Conservation (phyloP, 2,113 vertebrate species). For the Aleadryas rufinucha region DNA sequence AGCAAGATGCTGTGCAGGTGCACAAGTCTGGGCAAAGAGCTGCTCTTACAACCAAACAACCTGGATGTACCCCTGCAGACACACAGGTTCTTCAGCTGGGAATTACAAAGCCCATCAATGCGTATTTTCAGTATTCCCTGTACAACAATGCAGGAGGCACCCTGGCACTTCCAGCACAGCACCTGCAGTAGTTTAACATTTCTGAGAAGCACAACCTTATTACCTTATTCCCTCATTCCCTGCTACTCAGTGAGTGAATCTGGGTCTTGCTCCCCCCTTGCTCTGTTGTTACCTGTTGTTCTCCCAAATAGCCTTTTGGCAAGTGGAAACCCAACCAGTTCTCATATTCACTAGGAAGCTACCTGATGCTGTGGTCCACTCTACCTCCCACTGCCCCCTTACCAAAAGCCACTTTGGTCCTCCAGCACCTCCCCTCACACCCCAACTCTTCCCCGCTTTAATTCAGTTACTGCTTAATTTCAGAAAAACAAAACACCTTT, state of each 20-base stretch:
- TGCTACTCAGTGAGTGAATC: rapidly evolving
- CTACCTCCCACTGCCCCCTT: background rate
- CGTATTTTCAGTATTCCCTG: background rate
- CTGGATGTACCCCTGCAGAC: rapidly evolving
- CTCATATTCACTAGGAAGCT: background rate
- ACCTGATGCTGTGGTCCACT: rapidly evolving
- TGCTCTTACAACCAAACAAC: background rate
- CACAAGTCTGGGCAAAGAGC: background rate
- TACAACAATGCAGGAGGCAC: background rate
- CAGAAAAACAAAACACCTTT: background rate
- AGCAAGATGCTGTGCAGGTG: background rate
- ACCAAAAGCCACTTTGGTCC: background rate
- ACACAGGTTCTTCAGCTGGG: background rate
- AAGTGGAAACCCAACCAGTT: background rate
- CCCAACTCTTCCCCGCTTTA: background rate
- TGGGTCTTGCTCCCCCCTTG: background rate
- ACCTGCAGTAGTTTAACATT: background rate
- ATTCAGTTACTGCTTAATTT: background rate
- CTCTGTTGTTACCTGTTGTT: background rate
- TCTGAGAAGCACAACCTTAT: background rate
- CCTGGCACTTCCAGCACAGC: background rate
- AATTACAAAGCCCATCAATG: background rate
- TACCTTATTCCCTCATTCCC: background rate
- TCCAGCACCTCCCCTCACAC: background rate
- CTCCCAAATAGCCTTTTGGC: background rate